A percentile compares a stretch with the other conserved stretches of the same genome.
These are phyloP conservation scores for Stegodyphus mimosarum DNA, from an alignment of 1,140 invertebrate species.

Conservation along the genomic window DNA sequence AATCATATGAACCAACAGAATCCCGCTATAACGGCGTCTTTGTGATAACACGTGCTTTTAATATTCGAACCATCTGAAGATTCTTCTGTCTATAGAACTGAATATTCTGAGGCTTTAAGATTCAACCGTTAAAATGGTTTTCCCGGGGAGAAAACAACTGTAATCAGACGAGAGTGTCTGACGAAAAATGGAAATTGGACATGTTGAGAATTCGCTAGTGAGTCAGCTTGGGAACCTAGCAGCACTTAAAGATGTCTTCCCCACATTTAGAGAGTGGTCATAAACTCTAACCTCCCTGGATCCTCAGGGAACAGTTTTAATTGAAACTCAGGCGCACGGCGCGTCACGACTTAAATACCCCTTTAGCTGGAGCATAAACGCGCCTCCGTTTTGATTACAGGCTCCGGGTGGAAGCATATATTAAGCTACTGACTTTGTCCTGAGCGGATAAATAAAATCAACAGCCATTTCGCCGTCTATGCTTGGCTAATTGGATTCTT, in stretches of 20 bases:
- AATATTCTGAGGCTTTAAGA: too few species aligned
- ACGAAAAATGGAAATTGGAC: too few species aligned
- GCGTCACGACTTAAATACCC: conserved; percentile 30
- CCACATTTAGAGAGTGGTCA: conserved; percentile 12
- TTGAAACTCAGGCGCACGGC: conserved; percentile 20
- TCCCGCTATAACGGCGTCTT: too few species aligned
- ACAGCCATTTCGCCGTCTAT: conserved; percentile 41
- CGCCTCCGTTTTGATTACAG: conserved; percentile 29
- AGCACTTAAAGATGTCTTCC: not conserved
- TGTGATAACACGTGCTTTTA: too few species aligned
- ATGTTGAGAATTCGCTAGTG: too few species aligned
- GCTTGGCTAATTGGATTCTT: conserved; percentile 49
- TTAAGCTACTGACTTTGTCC: conserved; percentile 29
- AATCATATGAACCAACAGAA: too few species aligned
- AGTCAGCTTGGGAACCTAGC: too few species aligned
- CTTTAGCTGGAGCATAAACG: conserved; percentile 26
- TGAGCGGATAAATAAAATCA: conserved; percentile 50
- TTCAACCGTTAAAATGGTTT: too few species aligned
- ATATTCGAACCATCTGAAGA: too few species aligned
- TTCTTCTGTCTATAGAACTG: too few species aligned
- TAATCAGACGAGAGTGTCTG: too few species aligned
- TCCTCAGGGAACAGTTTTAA: conserved; percentile 29
- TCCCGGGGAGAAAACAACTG: too few species aligned
- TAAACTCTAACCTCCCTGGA: conserved; percentile 29
- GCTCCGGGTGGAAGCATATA: conserved; percentile 35